phyloP scores from a whole-genome alignment of 2,797 vertebrate species.

The Centroberyx gerrardi region DNA sequence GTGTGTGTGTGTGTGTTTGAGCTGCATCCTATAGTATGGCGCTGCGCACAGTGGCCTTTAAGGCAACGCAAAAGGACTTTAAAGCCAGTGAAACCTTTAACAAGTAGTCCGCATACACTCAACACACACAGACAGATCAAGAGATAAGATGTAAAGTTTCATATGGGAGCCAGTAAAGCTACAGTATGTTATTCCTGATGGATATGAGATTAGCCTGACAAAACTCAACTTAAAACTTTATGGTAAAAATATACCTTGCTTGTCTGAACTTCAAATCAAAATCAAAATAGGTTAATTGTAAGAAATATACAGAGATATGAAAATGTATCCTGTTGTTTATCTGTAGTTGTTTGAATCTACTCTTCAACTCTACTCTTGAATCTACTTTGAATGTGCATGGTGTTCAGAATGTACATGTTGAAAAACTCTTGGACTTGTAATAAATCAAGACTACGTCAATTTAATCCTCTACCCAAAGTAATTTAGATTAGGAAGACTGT shows the following conservation, averaged over 20 bases:
- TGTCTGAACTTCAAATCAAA: too few relatives aligned
- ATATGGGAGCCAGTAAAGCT: neutral
- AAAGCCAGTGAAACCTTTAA: neutral
- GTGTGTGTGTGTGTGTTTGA: constrained; percentile 29
- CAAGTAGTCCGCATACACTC: neutral
- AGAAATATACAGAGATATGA: constrained; percentile 14
- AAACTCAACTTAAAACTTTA: too few relatives aligned
- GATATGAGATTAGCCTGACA: too few relatives aligned
- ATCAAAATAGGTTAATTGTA: too few relatives aligned
- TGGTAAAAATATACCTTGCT: too few relatives aligned
- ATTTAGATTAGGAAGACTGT: too few relatives aligned
- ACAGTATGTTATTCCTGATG: too few relatives aligned
- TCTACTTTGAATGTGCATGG: neutral
- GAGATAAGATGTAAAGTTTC: neutral
- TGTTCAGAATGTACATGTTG: too few relatives aligned
- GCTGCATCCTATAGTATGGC: too few relatives aligned
- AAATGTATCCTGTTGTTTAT: neutral
- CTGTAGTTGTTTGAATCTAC: constrained; percentile 1
- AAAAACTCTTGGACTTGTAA: too few relatives aligned
- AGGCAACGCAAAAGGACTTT: constrained; percentile 13
- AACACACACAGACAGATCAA: neutral
- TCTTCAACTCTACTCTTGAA: neutral
- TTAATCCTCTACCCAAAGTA: too few relatives aligned
- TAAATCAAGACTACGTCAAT: too few relatives aligned
- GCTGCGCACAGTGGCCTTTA: constrained; percentile 18